These are phyloP conservation scores for Steinernema khuongi DNA, from an alignment of 1,140 invertebrate species.

Conservation along the genomic window DNA sequence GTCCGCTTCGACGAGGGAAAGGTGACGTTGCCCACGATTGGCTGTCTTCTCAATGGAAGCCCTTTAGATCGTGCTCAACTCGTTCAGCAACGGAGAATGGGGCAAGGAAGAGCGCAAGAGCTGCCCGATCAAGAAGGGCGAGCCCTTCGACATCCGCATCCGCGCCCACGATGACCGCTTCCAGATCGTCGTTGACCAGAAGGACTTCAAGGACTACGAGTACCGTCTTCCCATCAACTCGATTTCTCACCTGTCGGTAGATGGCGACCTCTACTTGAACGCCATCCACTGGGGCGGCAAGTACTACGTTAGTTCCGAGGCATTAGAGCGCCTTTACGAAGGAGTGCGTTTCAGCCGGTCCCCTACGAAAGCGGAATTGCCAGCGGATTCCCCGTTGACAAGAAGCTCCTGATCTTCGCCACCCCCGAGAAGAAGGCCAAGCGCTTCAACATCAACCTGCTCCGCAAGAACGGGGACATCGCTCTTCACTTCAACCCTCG, in stretches of 20 bases:
- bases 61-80: constrained; percentile 41
- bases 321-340: not conserved
- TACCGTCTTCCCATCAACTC: constrained; percentile 51
- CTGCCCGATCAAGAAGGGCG: constrained; percentile 53
- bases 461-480: constrained; percentile 58
- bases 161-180: constrained; percentile 56
- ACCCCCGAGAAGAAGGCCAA: constrained; percentile 55
- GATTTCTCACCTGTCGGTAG: constrained; percentile 52
- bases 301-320: constrained; percentile 46
- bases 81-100: constrained; percentile 54
- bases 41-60: not conserved
- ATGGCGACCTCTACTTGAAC: constrained; percentile 54
- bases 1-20: constrained; percentile 58
- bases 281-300: constrained; percentile 56
- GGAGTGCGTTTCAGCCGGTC: constrained; percentile 38
- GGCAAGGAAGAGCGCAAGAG: constrained; percentile 58
- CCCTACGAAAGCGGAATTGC: constrained; percentile 51
- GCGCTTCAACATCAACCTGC: constrained; percentile 54
- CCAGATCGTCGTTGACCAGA: constrained; percentile 48
- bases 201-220: constrained; percentile 58
- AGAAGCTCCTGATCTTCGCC: constrained; percentile 49
- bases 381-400: constrained; percentile 47
- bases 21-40: constrained; percentile 28
- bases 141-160: constrained; percentile 55
- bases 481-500: constrained; percentile 56